Conservation (phyloP, 2,888 invertebrate genomes). For the Salpingus planirostris region DNA sequence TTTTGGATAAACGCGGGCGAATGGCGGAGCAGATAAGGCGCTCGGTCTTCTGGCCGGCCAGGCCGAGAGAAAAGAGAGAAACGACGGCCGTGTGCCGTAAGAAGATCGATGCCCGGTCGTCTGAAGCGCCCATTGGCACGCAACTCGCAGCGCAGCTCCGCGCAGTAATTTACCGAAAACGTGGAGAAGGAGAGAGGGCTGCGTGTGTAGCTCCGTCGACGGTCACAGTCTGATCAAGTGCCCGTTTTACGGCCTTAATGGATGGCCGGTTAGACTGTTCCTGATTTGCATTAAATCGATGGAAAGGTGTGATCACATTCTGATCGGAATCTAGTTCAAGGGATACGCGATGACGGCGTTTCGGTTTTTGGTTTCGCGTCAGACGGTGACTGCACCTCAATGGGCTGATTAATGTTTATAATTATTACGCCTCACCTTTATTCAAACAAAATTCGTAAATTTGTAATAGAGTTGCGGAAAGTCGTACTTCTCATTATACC, state of each 20-base stretch:
- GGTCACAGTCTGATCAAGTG: slow-evolving; percentile 14
- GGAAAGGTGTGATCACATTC: slow-evolving; percentile 20
- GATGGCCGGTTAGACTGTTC: slow-evolving; percentile 14
- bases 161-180: slow-evolving; percentile 13
- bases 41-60: too few species aligned
- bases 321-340: slow-evolving; percentile 23
- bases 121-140: slow-evolving; percentile 17
- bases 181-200: slow-evolving; percentile 4
- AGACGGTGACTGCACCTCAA: slow-evolving; percentile 15
- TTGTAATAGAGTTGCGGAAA: too few species aligned
- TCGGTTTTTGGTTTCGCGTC: slow-evolving; percentile 13
- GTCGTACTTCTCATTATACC: too few species aligned
- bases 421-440: too few species aligned
- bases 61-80: too few species aligned
- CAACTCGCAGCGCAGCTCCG: slow-evolving; percentile 19
- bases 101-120: slow-evolving; percentile 3
- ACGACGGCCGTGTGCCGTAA: too few species aligned
- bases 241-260: slow-evolving; percentile 2
- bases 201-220: slow-evolving; percentile 8
- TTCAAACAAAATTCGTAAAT: too few species aligned
- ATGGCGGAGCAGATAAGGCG: too few species aligned
- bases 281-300: slow-evolving; percentile 15
- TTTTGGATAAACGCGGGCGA: too few species aligned
- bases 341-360: slow-evolving; percentile 11
- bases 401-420: slow-evolving; percentile 10